phyloP scores from a whole-genome alignment of 1,140 invertebrate genomes.

The Aphelinus atriplicis region DNA sequence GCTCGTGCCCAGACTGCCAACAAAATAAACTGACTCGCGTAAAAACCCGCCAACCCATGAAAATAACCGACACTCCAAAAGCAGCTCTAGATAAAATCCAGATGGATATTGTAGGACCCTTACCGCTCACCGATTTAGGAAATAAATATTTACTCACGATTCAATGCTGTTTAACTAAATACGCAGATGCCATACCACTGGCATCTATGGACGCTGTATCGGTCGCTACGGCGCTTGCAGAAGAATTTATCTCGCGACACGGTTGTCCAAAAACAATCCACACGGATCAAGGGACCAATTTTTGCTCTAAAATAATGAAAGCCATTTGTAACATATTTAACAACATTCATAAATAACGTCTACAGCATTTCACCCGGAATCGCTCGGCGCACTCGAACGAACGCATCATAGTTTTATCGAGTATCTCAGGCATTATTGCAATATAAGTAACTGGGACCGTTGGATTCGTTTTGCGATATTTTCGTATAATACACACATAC shows the following conservation, averaged over 20 bases:
- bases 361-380: conserved; percentile 39
- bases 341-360: conserved; percentile 33
- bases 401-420: conserved; percentile 31
- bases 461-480: conserved; percentile 45
- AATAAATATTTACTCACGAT: conserved; percentile 53
- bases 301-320: conserved; percentile 46
- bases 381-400: conserved; percentile 34
- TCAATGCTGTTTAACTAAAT: conserved; percentile 55
- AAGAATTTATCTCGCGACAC: conserved; percentile 46
- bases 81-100: conserved; percentile 40
- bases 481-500: conserved; percentile 45
- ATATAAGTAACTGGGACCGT: conserved; percentile 52
- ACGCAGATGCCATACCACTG: conserved; percentile 44
- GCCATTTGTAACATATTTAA: conserved; percentile 44
- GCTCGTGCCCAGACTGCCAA: conserved; percentile 51
- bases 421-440: conserved; percentile 34
- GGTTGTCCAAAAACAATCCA: conserved; percentile 50
- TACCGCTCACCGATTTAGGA: conserved; percentile 38
- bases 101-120: conserved; percentile 46
- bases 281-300: conserved; percentile 51
- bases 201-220: conserved; percentile 42
- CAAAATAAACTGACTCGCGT: conserved; percentile 36
- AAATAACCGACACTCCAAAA: conserved; percentile 42
- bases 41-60: conserved; percentile 38
- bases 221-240: conserved; percentile 45